Evolutionary conservation across 2,113 vertebrate genomes (phyloP).

Genomic region (Rhinopomastus cyanomelas): DNA sequence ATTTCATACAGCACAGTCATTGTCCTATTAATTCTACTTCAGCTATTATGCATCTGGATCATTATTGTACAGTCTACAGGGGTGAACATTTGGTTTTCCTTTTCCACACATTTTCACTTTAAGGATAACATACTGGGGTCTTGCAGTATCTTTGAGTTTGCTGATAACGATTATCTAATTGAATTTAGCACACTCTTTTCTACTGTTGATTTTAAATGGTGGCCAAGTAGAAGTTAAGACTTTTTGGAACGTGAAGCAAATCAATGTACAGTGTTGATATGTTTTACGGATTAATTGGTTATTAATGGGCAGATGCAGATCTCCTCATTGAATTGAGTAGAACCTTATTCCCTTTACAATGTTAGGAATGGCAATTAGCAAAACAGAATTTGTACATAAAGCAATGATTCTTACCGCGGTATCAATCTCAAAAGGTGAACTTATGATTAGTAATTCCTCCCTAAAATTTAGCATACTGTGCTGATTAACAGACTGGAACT

Average conservation of each 20-base stretch:
- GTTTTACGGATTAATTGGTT: conserved; percentile 12
- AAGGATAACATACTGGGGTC: not conserved
- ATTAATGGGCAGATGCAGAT: not conserved
- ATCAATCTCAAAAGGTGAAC: not conserved
- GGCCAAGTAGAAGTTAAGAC: not conserved
- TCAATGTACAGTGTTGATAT: not conserved
- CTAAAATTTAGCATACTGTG: not conserved
- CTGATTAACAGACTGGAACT: not conserved
- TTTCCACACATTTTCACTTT: not conserved
- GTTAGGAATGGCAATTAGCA: not conserved
- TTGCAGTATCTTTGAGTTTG: not conserved
- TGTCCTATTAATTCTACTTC: conserved; percentile 31
- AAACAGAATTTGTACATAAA: not conserved
- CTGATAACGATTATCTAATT: conserved; percentile 1
- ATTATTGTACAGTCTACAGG: not conserved
- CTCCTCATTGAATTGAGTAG: not conserved
- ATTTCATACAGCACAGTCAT: conserved; percentile 17
- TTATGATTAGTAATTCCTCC: not conserved
- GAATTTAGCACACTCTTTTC: not conserved
- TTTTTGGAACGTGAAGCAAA: not conserved
- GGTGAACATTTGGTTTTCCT: not conserved
- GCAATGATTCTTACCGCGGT: not conserved
- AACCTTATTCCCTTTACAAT: not conserved
- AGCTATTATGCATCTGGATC: not conserved
- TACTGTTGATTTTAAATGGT: conserved; percentile 2